Percentiles rank a stretch among this genome's conserved stretches.
Evolutionary conservation across 2,113 vertebrate genomes (phyloP).

Genomic region (Melanerpes aurifrons): DNA sequence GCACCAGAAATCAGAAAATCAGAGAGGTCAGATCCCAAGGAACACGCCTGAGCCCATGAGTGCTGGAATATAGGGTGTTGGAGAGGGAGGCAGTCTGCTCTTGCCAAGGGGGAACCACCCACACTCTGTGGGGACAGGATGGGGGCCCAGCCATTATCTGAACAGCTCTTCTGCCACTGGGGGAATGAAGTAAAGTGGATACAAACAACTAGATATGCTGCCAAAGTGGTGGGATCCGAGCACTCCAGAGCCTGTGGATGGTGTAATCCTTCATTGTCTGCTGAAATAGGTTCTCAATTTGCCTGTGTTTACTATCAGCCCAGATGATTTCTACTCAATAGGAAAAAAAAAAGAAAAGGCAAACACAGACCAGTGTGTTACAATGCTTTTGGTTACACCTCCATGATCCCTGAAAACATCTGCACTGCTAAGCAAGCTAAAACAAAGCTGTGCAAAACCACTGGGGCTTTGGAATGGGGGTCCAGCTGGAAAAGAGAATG

Average conservation of each 20-base stretch:
- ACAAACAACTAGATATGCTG: constrained; percentile 23
- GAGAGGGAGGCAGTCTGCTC: not conserved
- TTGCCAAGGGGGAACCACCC: constrained; percentile 19
- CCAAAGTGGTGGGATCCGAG: not conserved
- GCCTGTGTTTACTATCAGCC: not conserved
- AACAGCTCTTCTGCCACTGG: not conserved
- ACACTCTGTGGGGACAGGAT: accelerated
- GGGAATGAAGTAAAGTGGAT: not conserved
- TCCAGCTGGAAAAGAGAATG: not conserved
- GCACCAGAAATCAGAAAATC: not conserved
- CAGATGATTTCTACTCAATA: not conserved
- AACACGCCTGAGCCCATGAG: not conserved
- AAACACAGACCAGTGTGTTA: not conserved
- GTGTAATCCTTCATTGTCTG: not conserved
- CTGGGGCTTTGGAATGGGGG: not conserved
- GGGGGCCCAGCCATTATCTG: not conserved
- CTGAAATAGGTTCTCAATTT: not conserved
- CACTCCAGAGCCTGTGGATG: not conserved
- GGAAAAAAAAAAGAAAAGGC: not conserved
- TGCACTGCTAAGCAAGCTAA: not conserved
- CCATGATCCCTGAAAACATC: not conserved
- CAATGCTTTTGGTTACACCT: not conserved
- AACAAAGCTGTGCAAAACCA: not conserved
- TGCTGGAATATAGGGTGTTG: accelerated
- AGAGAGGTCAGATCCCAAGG: accelerated